Evolutionary conservation across 2,797 vertebrate genomes (phyloP).

Genomic region (Poeciliopsis turneri): DNA sequence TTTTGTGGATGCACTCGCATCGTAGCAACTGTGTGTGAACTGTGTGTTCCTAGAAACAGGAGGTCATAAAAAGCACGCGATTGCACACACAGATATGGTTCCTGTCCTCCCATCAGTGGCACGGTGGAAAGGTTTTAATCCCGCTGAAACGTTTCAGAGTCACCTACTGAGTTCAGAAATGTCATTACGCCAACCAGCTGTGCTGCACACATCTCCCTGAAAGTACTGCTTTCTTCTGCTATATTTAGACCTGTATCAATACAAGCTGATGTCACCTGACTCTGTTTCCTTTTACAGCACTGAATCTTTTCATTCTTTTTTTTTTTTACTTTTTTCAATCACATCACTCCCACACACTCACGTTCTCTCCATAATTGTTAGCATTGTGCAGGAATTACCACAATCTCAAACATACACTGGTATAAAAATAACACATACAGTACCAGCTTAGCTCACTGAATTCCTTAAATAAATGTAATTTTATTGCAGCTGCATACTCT

Average conservation of each 20-base stretch:
- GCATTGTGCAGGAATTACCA: background rate
- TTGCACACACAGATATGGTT: slow-evolving; percentile 6
- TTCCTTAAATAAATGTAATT: background rate
- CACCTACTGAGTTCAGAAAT: slow-evolving; percentile 65
- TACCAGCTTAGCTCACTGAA: background rate
- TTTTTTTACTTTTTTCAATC: slow-evolving; percentile 18
- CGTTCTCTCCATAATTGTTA: background rate
- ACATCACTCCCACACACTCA: slow-evolving; percentile 27
- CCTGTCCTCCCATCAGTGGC: slow-evolving; percentile 38
- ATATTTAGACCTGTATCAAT: slow-evolving; percentile 47
- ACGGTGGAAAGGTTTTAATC: slow-evolving; percentile 64
- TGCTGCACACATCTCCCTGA: slow-evolving; percentile 41
- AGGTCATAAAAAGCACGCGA: slow-evolving; percentile 19
- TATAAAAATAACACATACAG: background rate
- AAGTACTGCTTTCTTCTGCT: slow-evolving; percentile 38
- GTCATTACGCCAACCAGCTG: slow-evolving; percentile 54
- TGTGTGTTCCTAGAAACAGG: slow-evolving; percentile 5
- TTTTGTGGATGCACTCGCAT: slow-evolving; percentile 13
- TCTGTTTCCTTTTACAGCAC: slow-evolving; percentile 22
- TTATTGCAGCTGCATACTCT: background rate
- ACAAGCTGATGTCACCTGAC: slow-evolving; percentile 28
- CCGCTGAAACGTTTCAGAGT: slow-evolving; percentile 66
- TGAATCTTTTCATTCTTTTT: background rate
- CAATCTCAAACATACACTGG: background rate
- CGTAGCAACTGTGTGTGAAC: background rate